Conservation (phyloP, 2,888 invertebrate genomes). For the Heterodera filipjevi region DNA sequence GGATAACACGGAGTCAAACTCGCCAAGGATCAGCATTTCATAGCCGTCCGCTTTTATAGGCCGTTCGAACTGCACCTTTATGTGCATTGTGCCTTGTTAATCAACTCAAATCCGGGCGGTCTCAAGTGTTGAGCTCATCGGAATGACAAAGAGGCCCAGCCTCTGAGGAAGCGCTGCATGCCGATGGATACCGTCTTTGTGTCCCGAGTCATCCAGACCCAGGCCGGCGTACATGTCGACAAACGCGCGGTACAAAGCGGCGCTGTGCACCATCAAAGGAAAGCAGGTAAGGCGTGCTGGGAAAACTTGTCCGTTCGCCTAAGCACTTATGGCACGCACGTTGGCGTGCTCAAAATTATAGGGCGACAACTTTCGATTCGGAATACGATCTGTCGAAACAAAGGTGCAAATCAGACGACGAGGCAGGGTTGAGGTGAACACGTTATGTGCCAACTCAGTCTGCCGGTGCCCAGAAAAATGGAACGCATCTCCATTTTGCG, state of each 20-base stretch:
- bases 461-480: too few relatives aligned
- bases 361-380: not conserved
- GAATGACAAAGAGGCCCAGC: slow-evolving; percentile 19
- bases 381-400: not conserved
- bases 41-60: too few relatives aligned
- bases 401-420: slow-evolving; percentile 13
- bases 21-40: too few relatives aligned
- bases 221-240: slow-evolving; percentile 20
- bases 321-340: not conserved
- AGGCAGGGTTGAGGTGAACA: too few relatives aligned
- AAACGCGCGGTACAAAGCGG: slow-evolving; percentile 3
- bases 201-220: slow-evolving; percentile 1
- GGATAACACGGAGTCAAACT: not conserved
- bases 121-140: slow-evolving; percentile 4
- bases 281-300: not conserved
- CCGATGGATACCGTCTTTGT: not conserved
- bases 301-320: slow-evolving; percentile 16
- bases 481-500: too few relatives aligned
- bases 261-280: not conserved
- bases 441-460: too few relatives aligned
- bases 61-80: not conserved
- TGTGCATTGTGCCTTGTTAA: not conserved
- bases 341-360: slow-evolving; percentile 17
- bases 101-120: not conserved
- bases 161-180: not conserved